Evolutionary conservation across 2,113 vertebrate species (phyloP).

Genomic region (Sakesphorus luctuosus): DNA sequence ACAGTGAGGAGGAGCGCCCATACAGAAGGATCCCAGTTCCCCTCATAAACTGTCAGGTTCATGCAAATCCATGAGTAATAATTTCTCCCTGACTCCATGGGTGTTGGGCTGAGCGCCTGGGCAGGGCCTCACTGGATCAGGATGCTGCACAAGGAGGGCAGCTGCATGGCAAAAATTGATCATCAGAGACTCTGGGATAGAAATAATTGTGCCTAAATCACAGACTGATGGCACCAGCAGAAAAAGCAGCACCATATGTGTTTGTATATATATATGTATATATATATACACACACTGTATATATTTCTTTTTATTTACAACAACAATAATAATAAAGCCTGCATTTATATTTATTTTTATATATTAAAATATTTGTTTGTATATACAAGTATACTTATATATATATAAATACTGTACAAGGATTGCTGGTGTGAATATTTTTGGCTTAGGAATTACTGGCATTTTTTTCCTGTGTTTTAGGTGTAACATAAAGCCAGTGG

Average conservation of each 20-base stretch:
- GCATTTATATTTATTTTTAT: background rate
- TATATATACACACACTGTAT: rapidly evolving
- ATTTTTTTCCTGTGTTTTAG: background rate
- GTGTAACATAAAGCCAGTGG: background rate
- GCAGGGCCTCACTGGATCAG: background rate
- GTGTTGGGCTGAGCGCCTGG: background rate
- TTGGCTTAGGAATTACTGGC: background rate
- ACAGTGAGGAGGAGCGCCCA: rapidly evolving
- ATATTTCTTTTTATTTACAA: background rate
- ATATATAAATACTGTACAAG: background rate
- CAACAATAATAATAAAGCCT: background rate
- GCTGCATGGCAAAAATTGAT: background rate
- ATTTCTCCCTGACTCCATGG: background rate
- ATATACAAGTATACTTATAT: background rate
- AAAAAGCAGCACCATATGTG: background rate
- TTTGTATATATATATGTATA: background rate
- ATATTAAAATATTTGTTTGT: background rate
- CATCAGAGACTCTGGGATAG: background rate
- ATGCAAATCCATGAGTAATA: background rate
- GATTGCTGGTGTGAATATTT: background rate
- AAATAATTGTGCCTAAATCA: background rate
- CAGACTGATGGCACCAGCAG: background rate
- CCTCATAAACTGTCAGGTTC: background rate
- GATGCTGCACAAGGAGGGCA: background rate
- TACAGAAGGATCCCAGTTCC: background rate